Conservation (phyloP, 2,797 vertebrate species). For the Tangara arthus region DNA sequence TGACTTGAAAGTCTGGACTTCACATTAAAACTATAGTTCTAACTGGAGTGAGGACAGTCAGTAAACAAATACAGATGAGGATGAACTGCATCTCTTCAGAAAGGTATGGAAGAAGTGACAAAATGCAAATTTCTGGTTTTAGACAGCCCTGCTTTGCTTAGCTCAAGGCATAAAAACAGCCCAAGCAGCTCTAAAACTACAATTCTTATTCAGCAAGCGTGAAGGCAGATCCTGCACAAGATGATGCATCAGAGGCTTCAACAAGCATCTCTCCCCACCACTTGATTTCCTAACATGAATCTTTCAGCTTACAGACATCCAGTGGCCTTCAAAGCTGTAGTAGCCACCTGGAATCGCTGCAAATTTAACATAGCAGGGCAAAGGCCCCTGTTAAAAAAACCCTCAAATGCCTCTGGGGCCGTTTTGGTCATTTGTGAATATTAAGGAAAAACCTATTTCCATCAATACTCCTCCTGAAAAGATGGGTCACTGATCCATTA, state of each 20-base stretch:
- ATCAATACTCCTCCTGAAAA: constrained; percentile 62
- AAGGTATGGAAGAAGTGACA: constrained; percentile 26
- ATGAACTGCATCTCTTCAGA: constrained; percentile 53
- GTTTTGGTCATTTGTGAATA: constrained; percentile 58
- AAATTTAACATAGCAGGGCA: not conserved
- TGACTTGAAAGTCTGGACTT: constrained; percentile 53
- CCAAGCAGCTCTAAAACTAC: constrained; percentile 24
- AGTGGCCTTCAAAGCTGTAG: not conserved
- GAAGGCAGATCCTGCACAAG: constrained; percentile 39
- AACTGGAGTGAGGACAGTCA: constrained; percentile 37
- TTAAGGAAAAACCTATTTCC: constrained; percentile 62
- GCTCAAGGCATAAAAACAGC: constrained; percentile 9
- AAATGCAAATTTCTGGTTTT: not conserved
- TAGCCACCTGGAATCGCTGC: not conserved
- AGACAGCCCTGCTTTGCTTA: constrained; percentile 31
- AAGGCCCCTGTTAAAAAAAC: not conserved
- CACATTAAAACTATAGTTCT: constrained; percentile 17
- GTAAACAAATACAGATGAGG: constrained; percentile 34
- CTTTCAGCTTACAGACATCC: not conserved
- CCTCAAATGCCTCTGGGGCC: not conserved
- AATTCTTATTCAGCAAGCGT: not conserved
- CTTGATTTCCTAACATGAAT: not conserved
- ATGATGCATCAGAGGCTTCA: constrained; percentile 3
- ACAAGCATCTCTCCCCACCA: not conserved
- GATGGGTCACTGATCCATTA: constrained; percentile 64